Percentiles rank a stretch among this genome's conserved stretches.
phyloP scores from a whole-genome alignment of 1,140 invertebrate species.

The Arion vulgaris region DNA sequence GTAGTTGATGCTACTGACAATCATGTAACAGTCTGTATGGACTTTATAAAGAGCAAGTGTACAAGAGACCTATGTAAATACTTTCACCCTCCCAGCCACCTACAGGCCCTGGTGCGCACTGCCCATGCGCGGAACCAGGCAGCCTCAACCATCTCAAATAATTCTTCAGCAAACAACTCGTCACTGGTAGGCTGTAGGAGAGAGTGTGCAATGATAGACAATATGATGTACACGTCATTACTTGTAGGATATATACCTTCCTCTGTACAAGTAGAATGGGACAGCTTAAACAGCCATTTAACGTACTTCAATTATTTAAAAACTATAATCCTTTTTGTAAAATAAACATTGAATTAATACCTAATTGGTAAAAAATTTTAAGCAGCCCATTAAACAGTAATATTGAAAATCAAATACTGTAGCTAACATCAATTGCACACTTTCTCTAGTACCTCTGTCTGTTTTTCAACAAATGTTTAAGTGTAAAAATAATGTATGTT shows the following conservation, averaged over 20 bases:
- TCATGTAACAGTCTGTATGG: conserved; percentile 97
- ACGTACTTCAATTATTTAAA: neutral
- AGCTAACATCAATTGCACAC: conserved; percentile 44
- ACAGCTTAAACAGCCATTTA: too few relatives aligned
- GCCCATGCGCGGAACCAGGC: conserved; percentile 86
- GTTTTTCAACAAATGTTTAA: conserved; percentile 5
- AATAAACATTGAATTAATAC: too few relatives aligned
- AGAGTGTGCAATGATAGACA: conserved; percentile 17
- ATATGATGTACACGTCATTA: neutral
- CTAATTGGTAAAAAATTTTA: too few relatives aligned
- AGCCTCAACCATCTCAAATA: conserved; percentile 65
- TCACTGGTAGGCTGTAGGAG: conserved; percentile 79
- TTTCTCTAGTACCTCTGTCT: conserved; percentile 37
- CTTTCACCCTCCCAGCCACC: conserved; percentile 83
- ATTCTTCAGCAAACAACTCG: conserved; percentile 46
- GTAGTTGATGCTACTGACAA: conserved; percentile 90
- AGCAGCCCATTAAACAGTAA: too few relatives aligned
- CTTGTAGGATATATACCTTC: neutral
- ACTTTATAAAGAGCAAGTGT: conserved; percentile 96
- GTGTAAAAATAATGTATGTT: conserved; percentile 14
- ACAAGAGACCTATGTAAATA: conserved; percentile 92
- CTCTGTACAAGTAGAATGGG: neutral
- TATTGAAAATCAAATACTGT: neutral
- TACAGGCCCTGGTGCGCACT: conserved; percentile 98
- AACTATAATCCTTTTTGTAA: neutral